Base-by-base conservation (phyloP, 2,888 invertebrate species). In the Drosophila lutescens region DNA sequence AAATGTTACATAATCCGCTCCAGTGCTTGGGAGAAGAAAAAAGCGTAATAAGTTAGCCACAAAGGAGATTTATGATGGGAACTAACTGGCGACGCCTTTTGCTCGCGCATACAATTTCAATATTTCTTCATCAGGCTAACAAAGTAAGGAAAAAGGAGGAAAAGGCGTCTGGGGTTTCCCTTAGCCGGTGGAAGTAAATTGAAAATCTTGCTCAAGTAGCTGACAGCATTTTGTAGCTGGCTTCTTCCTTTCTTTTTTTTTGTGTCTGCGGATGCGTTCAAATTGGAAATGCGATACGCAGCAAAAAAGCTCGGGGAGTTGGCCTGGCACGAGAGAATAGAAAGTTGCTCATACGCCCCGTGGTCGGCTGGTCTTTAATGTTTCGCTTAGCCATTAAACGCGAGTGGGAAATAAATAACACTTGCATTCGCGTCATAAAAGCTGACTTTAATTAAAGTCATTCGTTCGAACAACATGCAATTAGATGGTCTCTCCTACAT, bases 141-240 rank as follows among this genome's bases (percentile, higher is more conserved):
- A 10, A 62, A 58, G 67, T 38, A 15, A 43, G 8, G 26, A 7
- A 26, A 23, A 23, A 13, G 41, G 20, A 23, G 40, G 26, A 53
- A 43, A 17, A 32, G 38, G 41, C 26, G 17, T 9, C 41, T 17
- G 46, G 44, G 61, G 60, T 60, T 36, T 61, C 60, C 13, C 30
- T 38, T 12, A 23, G 30, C 4, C 49, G 23, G 53, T 34, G 38
- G 65, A 38, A 58, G 68, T 65, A 84, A 84, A 86, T 88, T 88
- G 80, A 88, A 87, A 82, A 77, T 87, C 76, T 79, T 85, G 74
- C 68, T 79, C 81, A 72, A 80, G 81, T 80, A 68, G 78, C 74
- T 51, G 69, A 62, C 71, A 66, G 54, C 74, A 20, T 53, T 60
- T 73, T 71, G 46, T 47, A 34, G 30, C 38, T 58, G 30, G n/a